Conservation (phyloP, 2,888 invertebrate species). For the Apocheima hispidaria region DNA sequence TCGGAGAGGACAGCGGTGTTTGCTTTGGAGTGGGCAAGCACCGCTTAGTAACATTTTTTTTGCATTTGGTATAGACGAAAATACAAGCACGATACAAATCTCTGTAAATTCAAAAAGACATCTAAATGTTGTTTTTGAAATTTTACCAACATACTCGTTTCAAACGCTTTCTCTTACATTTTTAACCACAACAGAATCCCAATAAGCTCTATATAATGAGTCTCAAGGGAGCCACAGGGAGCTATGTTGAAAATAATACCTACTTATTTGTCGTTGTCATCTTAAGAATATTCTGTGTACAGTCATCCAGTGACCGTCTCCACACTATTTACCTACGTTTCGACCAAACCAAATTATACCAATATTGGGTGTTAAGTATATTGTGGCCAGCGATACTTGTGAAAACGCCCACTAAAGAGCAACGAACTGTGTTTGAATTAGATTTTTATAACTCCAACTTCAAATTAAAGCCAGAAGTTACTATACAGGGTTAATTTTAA, state of each 20-base stretch:
- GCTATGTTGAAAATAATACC: slow-evolving; percentile 54
- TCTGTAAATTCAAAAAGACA: no score
- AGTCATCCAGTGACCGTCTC: neutral
- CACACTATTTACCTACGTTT: neutral
- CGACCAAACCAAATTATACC: neutral
- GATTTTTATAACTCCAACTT: neutral
- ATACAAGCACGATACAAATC: no score
- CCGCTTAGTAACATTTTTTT: no score
- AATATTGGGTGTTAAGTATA: neutral
- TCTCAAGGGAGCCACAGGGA: slow-evolving; percentile 52
- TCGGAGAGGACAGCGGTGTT: no score
- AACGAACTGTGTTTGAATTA: slow-evolving; percentile 4
- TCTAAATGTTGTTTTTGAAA: no score
- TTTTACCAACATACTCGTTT: neutral
- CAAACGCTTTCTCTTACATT: neutral
- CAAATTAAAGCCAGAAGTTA: slow-evolving; percentile 1
- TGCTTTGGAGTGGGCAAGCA: no score
- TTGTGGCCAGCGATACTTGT: neutral
- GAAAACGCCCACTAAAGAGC: slow-evolving; percentile 2
- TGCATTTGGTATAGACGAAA: no score
- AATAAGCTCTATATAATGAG: slow-evolving; percentile 70
- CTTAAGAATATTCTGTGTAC: slow-evolving; percentile 47
- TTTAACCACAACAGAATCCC: slow-evolving; percentile 44
- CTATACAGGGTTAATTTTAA: neutral
- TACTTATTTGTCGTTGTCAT: slow-evolving; percentile 53